Conservation (phyloP, 2,797 vertebrate genomes). For the Gymnopithys bicolor region DNA sequence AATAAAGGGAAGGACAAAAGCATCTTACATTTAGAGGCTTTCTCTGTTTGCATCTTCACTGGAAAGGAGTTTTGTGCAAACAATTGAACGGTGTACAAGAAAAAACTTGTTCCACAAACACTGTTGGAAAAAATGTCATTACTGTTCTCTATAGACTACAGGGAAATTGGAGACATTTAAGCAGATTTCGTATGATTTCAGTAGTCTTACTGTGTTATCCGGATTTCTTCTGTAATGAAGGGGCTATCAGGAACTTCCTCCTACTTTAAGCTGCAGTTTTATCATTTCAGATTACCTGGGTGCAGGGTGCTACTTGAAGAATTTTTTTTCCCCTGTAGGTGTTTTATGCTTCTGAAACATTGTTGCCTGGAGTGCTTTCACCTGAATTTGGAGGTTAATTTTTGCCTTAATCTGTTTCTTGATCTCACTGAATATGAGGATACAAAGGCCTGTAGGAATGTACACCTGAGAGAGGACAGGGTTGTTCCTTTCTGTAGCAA, state of each 20-base stretch:
- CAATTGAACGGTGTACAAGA: not conserved
- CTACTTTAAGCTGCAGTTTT: not conserved
- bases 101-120: not conserved
- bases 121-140: not conserved
- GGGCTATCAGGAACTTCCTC: not conserved
- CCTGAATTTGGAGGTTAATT: not conserved
- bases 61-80: not conserved
- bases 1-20: not conserved
- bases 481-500: not conserved
- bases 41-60: not conserved
- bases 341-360: not conserved
- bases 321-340: not conserved
- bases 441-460: not conserved
- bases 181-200: not conserved
- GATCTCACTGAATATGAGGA: not conserved
- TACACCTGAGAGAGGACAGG: not conserved
- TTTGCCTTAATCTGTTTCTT: not conserved
- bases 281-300: not conserved
- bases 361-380: not conserved
- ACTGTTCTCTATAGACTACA: rapidly evolving
- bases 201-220: not conserved
- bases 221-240: not conserved
- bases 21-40: not conserved
- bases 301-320: not conserved
- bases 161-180: not conserved